Percentiles rank a stretch among this genome's conserved stretches.
These are phyloP conservation scores for Struthio camelus DNA, from an alignment of 2,113 vertebrate genomes.

Conservation along the genomic window DNA sequence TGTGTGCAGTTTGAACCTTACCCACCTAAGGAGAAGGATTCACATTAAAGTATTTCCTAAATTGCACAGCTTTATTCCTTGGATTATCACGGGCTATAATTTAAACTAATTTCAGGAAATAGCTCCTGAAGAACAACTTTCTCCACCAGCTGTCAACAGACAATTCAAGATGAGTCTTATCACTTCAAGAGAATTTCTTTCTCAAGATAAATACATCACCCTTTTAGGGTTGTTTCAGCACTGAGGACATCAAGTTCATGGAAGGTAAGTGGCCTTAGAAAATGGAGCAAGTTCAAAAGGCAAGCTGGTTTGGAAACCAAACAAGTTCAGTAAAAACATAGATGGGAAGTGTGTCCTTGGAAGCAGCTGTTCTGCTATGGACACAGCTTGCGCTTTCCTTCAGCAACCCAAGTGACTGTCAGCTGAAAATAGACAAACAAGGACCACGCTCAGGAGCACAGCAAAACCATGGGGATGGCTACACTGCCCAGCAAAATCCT, in stretches of 20 bases:
- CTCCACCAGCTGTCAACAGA: rapidly evolving
- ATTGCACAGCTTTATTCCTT: not conserved
- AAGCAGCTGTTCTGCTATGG: not conserved
- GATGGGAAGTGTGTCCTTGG: not conserved
- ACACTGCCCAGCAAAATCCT: not conserved
- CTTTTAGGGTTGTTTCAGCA: not conserved
- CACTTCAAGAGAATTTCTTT: not conserved
- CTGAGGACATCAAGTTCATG: rapidly evolving
- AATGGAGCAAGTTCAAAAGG: not conserved
- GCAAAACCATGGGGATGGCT: not conserved
- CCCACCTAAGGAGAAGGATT: not conserved
- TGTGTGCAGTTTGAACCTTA: not conserved
- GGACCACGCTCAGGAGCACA: not conserved
- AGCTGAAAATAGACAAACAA: not conserved
- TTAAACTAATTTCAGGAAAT: not conserved
- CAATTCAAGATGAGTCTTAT: rapidly evolving
- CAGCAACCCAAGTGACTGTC: rapidly evolving
- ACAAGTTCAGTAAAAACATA: not conserved
- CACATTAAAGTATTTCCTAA: not conserved
- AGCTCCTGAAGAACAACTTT: not conserved
- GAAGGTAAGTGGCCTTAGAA: not conserved
- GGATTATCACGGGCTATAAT: not conserved
- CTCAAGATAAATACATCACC: not conserved
- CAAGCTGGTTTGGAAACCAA: not conserved
- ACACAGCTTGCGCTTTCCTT: rapidly evolving